Base-by-base conservation (phyloP, 2,888 invertebrate genomes). In the Phaedon cochleariae region DNA sequence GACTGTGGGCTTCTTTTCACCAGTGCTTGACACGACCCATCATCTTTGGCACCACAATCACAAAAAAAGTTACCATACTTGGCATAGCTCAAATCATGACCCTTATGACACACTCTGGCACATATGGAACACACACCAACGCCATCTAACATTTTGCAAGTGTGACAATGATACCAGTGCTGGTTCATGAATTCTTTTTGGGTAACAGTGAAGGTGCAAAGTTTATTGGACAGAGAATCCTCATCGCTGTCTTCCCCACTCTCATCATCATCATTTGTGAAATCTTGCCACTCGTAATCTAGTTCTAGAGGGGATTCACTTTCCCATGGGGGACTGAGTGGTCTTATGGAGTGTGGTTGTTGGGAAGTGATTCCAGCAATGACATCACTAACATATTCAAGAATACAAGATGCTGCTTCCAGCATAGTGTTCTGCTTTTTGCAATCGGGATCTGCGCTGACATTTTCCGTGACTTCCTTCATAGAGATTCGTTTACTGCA, bases 1-100 rank as follows among this genome's bases (percentile, higher is more conserved):
- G 82, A 84, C 74, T 89, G 88, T 0, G 87, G 87, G 71, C 86
- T 89, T 4, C 91, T 84, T 76, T 90, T 90, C 0, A 87, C 86
- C 64, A 89, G 79, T 1, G 89, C 89, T 77, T 90, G 89, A 76
- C 93, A 93, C 0, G 90, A 88, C 0, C 90, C 90, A 79, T 96
- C 96, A 57, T 96, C 95, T 81, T 97, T 97, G 0, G 97, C 97
- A 1, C 98, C 98, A 81, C 99, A 99, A 83, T 98, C 98, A 80
- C 99, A 99, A 86, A 99, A 99, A 87, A 99, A 99, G 80, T 97
- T 97, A 0, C 98, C 98, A 81, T 94, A 97, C 83, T 99, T 99
- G 58, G 98, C 96, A 81, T 98, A 98, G 4, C 97, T 93, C 0
- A 98, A 92, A 82, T 98, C 98, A 81, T 98, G 98, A 0, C 95